Evolutionary conservation across 2,888 invertebrate species (phyloP).

Genomic region (Polia nebulosa): DNA sequence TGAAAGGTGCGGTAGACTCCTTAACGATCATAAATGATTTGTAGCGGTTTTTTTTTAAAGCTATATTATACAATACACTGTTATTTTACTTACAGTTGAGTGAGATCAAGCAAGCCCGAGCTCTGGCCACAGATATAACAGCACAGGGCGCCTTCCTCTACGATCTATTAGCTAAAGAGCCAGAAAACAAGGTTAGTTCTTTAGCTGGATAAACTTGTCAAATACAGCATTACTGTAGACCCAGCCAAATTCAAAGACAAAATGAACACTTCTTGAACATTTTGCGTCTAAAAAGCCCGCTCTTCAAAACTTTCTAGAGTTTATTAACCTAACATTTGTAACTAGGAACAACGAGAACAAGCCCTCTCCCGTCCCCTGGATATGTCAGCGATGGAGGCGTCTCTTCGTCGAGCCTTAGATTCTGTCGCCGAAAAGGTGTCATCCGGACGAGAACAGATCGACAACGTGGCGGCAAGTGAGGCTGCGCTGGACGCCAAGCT

Average conservation of each 20-base stretch:
- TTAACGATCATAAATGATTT: too few relatives aligned
- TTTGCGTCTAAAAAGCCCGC: too few relatives aligned
- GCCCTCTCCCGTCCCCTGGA: slow-evolving; percentile 97
- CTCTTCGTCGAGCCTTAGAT: slow-evolving; percentile 94
- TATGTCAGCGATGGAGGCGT: slow-evolving; percentile 94
- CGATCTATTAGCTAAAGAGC: slow-evolving; percentile 97
- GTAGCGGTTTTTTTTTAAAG: too few relatives aligned
- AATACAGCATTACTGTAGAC: not conserved
- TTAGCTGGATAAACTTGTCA: too few relatives aligned
- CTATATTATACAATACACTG: too few relatives aligned
- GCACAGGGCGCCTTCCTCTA: slow-evolving; percentile 97
- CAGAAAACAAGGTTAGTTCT: slow-evolving; percentile 93
- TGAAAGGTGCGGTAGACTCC: too few relatives aligned
- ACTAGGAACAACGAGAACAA: slow-evolving; percentile 93
- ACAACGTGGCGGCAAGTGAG: slow-evolving; percentile 96
- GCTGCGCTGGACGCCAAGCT: slow-evolving; percentile 97
- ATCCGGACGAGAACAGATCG: slow-evolving; percentile 94
- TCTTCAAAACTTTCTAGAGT: too few relatives aligned
- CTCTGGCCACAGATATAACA: slow-evolving; percentile 97
- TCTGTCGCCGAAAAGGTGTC: slow-evolving; percentile 93
- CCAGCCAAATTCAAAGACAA: not conserved
- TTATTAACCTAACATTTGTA: not conserved
- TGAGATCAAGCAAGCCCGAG: slow-evolving; percentile 96
- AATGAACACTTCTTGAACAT: too few relatives aligned
- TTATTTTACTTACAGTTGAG: slow-evolving; percentile 91